These are phyloP conservation scores for Maniola jurtina DNA, from an alignment of 1,140 invertebrate genomes.

Conservation along the genomic window DNA sequence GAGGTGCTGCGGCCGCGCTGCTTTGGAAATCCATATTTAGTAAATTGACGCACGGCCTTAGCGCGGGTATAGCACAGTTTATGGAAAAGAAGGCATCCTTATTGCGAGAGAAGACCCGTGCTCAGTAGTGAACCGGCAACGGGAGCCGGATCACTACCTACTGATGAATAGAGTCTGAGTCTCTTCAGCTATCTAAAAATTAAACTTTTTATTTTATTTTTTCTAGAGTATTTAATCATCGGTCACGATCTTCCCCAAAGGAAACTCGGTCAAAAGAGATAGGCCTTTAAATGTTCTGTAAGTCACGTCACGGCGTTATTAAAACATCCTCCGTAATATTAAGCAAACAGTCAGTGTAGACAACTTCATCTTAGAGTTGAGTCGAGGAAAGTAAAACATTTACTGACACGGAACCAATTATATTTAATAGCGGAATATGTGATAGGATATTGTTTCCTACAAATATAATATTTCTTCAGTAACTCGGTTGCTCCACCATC, in stretches of 20 bases:
- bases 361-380: conserved; percentile 20
- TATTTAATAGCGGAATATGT: not conserved
- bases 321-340: conserved; percentile 24
- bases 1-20: no score
- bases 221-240: not conserved
- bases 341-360: conserved; percentile 23
- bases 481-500: no score
- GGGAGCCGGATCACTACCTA: no score
- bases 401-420: not conserved
- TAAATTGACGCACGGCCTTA: no score
- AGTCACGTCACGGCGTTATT: conserved; percentile 37
- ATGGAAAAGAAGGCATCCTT: no score
- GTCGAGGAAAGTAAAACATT: conserved; percentile 1
- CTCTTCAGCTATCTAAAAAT: not conserved
- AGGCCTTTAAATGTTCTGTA: conserved; percentile 34
- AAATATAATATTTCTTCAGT: no score
- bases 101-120: no score
- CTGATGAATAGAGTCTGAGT: not conserved
- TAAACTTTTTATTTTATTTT: not conserved
- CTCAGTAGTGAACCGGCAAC: no score
- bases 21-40: no score
- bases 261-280: conserved; percentile 25
- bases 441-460: not conserved
- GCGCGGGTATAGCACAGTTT: no score
- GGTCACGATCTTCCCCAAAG: not conserved